Evolutionary conservation across 2,797 vertebrate species (phyloP).

Genomic region (Falco cherrug): DNA sequence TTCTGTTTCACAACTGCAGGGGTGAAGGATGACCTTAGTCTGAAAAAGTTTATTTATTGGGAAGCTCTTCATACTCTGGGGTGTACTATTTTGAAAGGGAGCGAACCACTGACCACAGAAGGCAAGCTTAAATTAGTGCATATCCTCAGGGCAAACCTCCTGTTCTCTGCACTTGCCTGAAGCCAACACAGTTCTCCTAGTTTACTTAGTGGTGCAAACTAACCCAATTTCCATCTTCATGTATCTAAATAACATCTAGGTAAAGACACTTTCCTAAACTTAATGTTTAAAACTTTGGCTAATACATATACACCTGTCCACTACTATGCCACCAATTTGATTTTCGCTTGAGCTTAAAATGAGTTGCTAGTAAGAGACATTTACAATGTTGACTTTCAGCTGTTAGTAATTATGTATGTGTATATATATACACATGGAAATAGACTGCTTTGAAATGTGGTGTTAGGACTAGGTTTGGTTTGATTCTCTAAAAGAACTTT

Average conservation of each 20-base stretch:
- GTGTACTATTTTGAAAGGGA: slow-evolving; percentile 47
- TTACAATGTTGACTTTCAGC: background rate
- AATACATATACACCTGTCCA: background rate
- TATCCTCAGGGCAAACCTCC: slow-evolving; percentile 57
- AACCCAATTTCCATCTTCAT: slow-evolving; percentile 24
- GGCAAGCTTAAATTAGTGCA: slow-evolving; percentile 62
- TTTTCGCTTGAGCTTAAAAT: background rate
- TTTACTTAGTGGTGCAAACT: slow-evolving; percentile 48
- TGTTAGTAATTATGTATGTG: background rate
- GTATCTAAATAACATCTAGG: background rate
- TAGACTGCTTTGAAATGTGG: background rate
- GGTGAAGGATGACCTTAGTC: slow-evolving; percentile 39
- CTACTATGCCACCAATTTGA: background rate
- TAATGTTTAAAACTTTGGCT: background rate
- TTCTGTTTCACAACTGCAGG: background rate
- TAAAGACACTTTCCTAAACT: background rate
- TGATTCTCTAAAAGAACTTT: background rate
- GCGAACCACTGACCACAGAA: slow-evolving; percentile 57
- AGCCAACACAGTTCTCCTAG: slow-evolving; percentile 36
- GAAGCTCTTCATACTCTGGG: slow-evolving; percentile 25
- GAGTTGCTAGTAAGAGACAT: background rate
- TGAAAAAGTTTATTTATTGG: slow-evolving; percentile 39
- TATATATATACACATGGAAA: background rate
- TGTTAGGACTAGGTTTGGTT: background rate
- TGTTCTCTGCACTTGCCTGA: slow-evolving; percentile 47